Base-by-base conservation (phyloP, 2,888 invertebrate species). In the Hedya salicella region DNA sequence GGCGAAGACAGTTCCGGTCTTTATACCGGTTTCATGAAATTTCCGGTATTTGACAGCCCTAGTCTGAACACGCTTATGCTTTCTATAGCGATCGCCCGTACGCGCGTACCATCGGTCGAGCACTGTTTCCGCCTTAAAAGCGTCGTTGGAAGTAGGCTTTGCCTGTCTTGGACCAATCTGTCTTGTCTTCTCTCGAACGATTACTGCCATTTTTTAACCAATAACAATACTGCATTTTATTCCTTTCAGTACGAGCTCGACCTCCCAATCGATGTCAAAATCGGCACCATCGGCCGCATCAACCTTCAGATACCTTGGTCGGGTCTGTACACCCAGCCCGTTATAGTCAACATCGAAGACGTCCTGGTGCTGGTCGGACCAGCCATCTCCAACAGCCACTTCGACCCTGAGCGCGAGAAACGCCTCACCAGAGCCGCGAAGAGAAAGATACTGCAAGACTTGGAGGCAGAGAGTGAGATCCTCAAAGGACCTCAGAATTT, bases 231-330 rank as follows among this genome's bases (percentile, higher is more conserved):
- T 25, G 4, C 16, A 42, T 57, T 21, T 19, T 32, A 39, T 72
- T 94, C 93, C 42, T 94, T 93, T 40, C 92, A 97, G 97, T 96
- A 95, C 76, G 96, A 96, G 83, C 89, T 97, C 40, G 95, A 96
- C 76, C 88, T 97, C 53, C 97, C 97, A 0, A 95, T 97, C 70
- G 96, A 96, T 87, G 96, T 97, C 13, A 96, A 96, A 86, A 95
- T 95, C 62, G 97, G 97, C 16, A 94, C 95, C 8, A 95, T 97
- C 67, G 97, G 96, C 72, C 95, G 95, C 86, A 93, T 96, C 73
- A 93, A 93, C 76, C 87, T 96, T 8, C 95, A 95, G 81, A 96
- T 97, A 78, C 96, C 97, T 68, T 97, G 97, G 97, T 93, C 95
- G 2, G 94, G 95, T 14, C 90, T 97, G 30, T 96, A 95, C 91